These are phyloP conservation scores for Drosophila orosa DNA, from an alignment of 1,140 invertebrate genomes.

Conservation along the genomic window DNA sequence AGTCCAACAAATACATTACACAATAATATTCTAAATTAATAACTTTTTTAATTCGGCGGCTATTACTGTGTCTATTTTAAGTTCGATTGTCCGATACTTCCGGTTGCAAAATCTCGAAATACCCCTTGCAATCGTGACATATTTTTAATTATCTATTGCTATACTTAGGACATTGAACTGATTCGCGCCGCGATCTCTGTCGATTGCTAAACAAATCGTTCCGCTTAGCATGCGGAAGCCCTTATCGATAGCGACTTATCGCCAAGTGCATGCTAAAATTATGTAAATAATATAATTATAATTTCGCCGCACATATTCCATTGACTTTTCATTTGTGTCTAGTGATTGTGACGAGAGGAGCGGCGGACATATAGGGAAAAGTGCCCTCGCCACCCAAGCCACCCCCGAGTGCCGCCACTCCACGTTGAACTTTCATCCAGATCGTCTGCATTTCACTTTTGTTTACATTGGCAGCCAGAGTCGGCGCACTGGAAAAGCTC, in stretches of 20 bases:
- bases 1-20: too few species aligned
- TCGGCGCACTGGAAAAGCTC: constrained; percentile 54
- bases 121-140: not conserved
- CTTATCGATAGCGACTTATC: constrained; percentile 30
- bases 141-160: not conserved
- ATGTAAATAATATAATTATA: constrained; percentile 37
- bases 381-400: not conserved
- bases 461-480: constrained; percentile 46
- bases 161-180: constrained; percentile 33
- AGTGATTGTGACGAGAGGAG: constrained; percentile 51
- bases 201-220: constrained; percentile 17
- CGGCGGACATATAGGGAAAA: not conserved
- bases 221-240: constrained; percentile 33
- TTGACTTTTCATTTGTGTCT: constrained; percentile 28
- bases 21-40: too few species aligned
- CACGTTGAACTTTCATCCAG: constrained; percentile 20
- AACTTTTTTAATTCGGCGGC: too few species aligned
- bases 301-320: constrained; percentile 19
- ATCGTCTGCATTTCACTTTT: constrained; percentile 68
- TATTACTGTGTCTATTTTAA: too few species aligned
- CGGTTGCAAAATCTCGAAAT: not conserved
- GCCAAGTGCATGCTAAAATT: constrained; percentile 14
- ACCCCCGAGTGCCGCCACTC: not conserved
- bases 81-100: too few species aligned
- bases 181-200: constrained; percentile 5